Percentiles rank a stretch among this genome's conserved stretches.
phyloP scores from a whole-genome alignment of 2,797 vertebrate species.

The Urosaurus nigricauda region DNA sequence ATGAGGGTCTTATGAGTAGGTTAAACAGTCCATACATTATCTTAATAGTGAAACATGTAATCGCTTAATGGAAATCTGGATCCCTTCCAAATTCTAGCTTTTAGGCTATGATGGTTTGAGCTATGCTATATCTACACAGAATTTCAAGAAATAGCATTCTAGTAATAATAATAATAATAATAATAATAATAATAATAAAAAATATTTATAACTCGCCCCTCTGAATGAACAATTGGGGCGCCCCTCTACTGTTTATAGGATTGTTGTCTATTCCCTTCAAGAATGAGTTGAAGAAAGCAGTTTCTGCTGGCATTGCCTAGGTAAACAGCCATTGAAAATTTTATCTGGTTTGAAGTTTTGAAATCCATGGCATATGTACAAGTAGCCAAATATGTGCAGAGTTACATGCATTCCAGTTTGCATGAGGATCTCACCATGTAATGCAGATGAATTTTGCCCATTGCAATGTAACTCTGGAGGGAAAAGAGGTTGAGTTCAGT shows the following conservation, averaged over 20 bases:
- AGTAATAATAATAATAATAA: too few species aligned
- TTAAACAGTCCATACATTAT: conserved; percentile 22
- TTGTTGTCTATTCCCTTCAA: not conserved
- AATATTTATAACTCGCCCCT: too few species aligned
- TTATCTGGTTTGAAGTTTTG: conserved; percentile 1
- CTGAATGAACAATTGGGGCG: too few species aligned
- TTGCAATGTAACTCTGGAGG: not conserved
- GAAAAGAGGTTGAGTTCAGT: not conserved
- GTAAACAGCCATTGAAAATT: not conserved
- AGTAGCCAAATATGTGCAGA: not conserved
- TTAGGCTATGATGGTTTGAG: conserved; percentile 21
- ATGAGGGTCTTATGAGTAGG: conserved; percentile 22
- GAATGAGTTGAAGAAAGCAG: not conserved
- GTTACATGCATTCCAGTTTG: not conserved
- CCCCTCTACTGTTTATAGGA: not conserved
- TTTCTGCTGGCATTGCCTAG: not conserved
- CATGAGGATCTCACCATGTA: not conserved
- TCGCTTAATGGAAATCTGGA: conserved; percentile 30
- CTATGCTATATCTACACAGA: not conserved
- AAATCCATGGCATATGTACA: not conserved
- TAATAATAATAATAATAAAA: too few species aligned
- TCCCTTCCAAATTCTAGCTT: conserved; percentile 26
- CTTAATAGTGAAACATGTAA: conserved; percentile 7
- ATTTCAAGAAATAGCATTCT: not conserved
- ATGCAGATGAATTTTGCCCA: not conserved